phyloP scores from a whole-genome alignment of 2,888 invertebrate genomes.

The Crossocerus cetratus region DNA sequence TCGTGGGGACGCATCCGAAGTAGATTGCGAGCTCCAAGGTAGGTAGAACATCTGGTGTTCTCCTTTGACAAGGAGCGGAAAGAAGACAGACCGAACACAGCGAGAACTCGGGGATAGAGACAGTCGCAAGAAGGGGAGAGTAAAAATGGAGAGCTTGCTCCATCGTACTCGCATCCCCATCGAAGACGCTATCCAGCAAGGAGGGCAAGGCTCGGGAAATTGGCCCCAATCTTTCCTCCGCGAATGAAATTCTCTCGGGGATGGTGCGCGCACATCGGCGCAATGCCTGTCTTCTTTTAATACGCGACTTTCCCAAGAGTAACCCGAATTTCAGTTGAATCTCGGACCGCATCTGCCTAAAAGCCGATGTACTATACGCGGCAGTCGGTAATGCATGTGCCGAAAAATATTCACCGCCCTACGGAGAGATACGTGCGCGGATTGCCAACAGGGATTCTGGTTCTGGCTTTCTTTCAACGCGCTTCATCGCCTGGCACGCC shows the following conservation, averaged over 20 bases:
- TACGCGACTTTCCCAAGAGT: neutral
- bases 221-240: neutral
- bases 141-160: conserved; percentile 9
- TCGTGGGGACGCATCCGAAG: conserved; percentile 61
- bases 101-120: neutral
- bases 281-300: neutral
- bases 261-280: neutral
- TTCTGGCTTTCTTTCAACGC: conserved; percentile 15
- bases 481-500: conserved; percentile 9
- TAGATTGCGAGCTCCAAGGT: conserved; percentile 52
- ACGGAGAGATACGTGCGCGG: neutral
- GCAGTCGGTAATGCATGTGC: neutral
- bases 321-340: neutral
- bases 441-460: neutral
- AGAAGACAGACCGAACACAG: neutral
- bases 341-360: too few species aligned
- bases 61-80: conserved; percentile 6
- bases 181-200: conserved; percentile 9
- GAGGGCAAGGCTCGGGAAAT: conserved; percentile 4
- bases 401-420: neutral
- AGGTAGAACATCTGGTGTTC: conserved; percentile 54
- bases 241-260: conserved; percentile 6
- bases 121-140: conserved; percentile 3
- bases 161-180: conserved; percentile 11
- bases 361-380: neutral